Conservation (phyloP, 2,113 vertebrate species). For the Daphoenositta chrysoptera region DNA sequence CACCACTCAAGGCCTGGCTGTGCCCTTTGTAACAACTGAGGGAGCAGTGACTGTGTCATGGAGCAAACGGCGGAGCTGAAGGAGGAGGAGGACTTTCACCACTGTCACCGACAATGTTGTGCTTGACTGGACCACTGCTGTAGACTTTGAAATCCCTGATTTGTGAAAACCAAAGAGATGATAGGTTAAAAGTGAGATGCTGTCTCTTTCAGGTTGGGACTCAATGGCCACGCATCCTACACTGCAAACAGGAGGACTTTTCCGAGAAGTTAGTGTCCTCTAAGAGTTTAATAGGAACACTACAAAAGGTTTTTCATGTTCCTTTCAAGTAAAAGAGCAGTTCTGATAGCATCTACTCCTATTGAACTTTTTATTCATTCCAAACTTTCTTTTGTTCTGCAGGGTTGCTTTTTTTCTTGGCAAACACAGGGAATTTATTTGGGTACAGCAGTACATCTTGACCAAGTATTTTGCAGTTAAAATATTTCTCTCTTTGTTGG, state of each 20-base stretch:
- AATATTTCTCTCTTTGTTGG: background rate
- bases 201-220: background rate
- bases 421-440: constrained; percentile 21
- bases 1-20: background rate
- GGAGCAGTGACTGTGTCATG: background rate
- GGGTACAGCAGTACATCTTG: background rate
- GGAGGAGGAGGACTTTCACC: background rate
- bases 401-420: background rate
- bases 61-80: background rate
- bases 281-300: background rate
- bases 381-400: background rate
- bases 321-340: constrained; percentile 1
- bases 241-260: background rate
- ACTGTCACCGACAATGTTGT: background rate
- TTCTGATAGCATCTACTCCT: constrained; percentile 10
- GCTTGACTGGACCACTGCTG: background rate
- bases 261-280: background rate
- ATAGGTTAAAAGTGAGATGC: background rate
- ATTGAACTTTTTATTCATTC: constrained; percentile 8
- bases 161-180: no score
- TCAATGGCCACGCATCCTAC: background rate
- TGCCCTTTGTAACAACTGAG: background rate
- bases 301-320: background rate
- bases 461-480: constrained; percentile 11
- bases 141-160: background rate